phyloP scores from a whole-genome alignment of 2,888 invertebrate species.

The Lepetodrilus schrolli region DNA sequence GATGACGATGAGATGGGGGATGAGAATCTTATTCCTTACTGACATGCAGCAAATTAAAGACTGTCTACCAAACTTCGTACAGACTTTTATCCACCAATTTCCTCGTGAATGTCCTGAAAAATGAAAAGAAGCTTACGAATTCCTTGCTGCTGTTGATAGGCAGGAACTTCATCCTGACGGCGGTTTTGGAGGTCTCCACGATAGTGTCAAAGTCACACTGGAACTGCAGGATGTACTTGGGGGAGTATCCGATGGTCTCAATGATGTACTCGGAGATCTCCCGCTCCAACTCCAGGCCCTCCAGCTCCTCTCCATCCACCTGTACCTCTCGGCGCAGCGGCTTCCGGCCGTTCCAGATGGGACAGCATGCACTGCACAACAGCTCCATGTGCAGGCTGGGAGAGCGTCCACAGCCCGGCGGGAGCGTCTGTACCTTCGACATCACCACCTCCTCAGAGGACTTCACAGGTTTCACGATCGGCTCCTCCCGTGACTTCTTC shows the following conservation, averaged over 20 bases:
- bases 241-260: background rate
- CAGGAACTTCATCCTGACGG: constrained; percentile 18
- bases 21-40: background rate
- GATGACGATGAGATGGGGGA: background rate
- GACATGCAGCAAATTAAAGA: background rate
- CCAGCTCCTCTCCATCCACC: constrained; percentile 36
- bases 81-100: constrained; percentile 35
- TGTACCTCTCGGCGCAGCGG: constrained; percentile 40
- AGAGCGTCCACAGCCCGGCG: background rate
- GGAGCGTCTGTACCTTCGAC: no score
- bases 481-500: background rate
- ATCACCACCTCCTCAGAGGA: background rate
- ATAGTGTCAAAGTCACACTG: constrained; percentile 16
- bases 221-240: constrained; percentile 25
- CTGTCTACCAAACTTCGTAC: constrained; percentile 4
- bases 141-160: constrained; percentile 34
- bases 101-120: constrained; percentile 37
- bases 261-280: constrained; percentile 34
- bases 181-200: constrained; percentile 17
- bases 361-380: constrained; percentile 28
- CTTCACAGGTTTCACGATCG: background rate
- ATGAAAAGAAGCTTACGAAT: constrained; percentile 39
- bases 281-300: constrained; percentile 35
- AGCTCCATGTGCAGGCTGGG: constrained; percentile 18
- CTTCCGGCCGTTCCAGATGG: constrained; percentile 40